Evolutionary conservation across 92 coral and sea anemone species (phyloP).

Genomic region (Ricordea florida): DNA sequence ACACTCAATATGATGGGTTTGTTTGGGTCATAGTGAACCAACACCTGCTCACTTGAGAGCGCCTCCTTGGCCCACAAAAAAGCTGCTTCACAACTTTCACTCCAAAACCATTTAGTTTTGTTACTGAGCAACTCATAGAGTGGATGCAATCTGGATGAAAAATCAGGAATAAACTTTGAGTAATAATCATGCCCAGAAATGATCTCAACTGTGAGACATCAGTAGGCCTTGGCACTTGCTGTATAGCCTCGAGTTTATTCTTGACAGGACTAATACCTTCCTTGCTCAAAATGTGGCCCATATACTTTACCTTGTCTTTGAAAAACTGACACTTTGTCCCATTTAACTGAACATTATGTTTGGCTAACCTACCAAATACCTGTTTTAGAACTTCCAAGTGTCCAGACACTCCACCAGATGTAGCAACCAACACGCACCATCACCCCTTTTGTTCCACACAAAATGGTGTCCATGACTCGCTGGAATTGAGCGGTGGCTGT

Average conservation of each 20-base stretch:
- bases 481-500: constrained; percentile 53
- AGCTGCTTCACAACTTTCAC: constrained; percentile 23
- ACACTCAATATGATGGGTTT: constrained; percentile 33
- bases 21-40: constrained; percentile 38
- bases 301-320: too few species aligned
- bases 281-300: too few species aligned
- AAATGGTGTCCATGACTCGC: constrained; percentile 33
- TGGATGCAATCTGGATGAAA: constrained; percentile 42
- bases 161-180: constrained; percentile 39
- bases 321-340: too few species aligned
- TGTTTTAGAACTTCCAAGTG: constrained; percentile 37
- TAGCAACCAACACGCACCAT: constrained; percentile 43
- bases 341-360: too few species aligned
- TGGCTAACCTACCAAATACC: too few species aligned
- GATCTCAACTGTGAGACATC: constrained; percentile 45
- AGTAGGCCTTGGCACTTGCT: constrained; percentile 26
- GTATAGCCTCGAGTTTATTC: too few species aligned
- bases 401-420: constrained; percentile 36
- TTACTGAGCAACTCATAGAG: constrained; percentile 50
- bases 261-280: too few species aligned
- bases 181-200: constrained; percentile 36
- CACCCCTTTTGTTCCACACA: constrained; percentile 53
- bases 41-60: constrained; percentile 26
- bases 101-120: constrained; percentile 25
- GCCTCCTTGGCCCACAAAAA: constrained; percentile 39